phyloP scores from a whole-genome alignment of 2,888 invertebrate species.

The Caenorhabditis angaria region DNA sequence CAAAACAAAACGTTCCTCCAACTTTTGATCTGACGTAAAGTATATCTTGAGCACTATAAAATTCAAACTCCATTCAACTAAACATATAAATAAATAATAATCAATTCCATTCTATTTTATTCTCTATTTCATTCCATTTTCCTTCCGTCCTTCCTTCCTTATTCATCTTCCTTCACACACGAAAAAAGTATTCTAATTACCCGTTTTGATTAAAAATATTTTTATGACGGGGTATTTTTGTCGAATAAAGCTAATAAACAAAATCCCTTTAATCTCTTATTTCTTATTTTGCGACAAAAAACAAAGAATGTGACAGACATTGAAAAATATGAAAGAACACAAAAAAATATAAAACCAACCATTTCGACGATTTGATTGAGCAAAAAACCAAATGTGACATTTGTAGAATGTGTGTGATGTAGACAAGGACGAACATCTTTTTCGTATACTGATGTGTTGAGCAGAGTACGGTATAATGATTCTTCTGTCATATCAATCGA shows the following conservation, averaged over 20 bases:
- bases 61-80: conserved; percentile 5
- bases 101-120: background rate
- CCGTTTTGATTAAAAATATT: background rate
- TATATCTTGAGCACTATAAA: no score
- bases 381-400: conserved; percentile 84
- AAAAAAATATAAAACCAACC: conserved; percentile 74
- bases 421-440: conserved; percentile 81
- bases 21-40: no score
- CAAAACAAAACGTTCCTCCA: no score
- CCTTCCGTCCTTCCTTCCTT: no score
- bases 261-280: conserved; percentile 3
- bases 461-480: conserved; percentile 60
- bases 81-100: background rate
- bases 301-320: background rate
- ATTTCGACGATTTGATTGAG: conserved; percentile 87
- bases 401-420: conserved; percentile 82
- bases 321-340: background rate
- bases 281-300: background rate
- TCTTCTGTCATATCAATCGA: conserved; percentile 68
- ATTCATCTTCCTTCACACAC: no score
- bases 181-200: background rate
- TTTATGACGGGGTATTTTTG: background rate
- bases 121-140: no score
- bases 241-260: conserved; percentile 4
- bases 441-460: conserved; percentile 77